phyloP scores from a whole-genome alignment of 2,888 invertebrate genomes.

The Malthinus flaveolus region DNA sequence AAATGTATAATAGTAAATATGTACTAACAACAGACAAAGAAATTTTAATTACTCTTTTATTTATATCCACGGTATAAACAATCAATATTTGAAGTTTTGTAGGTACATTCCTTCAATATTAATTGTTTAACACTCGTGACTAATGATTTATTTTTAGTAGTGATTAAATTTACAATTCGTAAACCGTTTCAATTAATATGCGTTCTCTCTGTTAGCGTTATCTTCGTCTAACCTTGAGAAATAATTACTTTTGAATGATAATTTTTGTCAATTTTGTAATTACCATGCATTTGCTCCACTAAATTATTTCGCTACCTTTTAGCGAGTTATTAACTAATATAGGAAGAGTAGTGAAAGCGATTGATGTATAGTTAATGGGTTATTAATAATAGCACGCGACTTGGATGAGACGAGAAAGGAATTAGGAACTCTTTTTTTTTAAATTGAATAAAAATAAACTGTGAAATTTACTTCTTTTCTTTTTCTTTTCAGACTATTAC shows the following conservation, averaged over 20 bases:
- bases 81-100: background rate
- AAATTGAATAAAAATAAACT: background rate
- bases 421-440: background rate
- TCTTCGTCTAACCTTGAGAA: slow-evolving; percentile 45
- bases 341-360: too few relatives aligned
- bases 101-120: background rate
- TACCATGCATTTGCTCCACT: too few relatives aligned
- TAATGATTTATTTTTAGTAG: slow-evolving; percentile 42
- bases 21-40: too few relatives aligned
- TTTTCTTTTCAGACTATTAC: slow-evolving; percentile 39
- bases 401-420: too few relatives aligned
- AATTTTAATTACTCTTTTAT: too few relatives aligned
- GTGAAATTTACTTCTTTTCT: slow-evolving; percentile 28
- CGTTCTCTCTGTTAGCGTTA: slow-evolving; percentile 44
- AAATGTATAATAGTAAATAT: too few relatives aligned
- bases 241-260: slow-evolving; percentile 23
- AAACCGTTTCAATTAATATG: slow-evolving; percentile 43
- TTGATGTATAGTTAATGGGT: too few relatives aligned
- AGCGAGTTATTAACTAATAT: too few relatives aligned
- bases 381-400: too few relatives aligned
- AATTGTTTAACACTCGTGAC: slow-evolving; percentile 18
- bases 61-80: too few relatives aligned
- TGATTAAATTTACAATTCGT: slow-evolving; percentile 39
- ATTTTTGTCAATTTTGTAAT: background rate
- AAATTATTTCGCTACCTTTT: too few relatives aligned